Evolutionary conservation across 2,888 invertebrate genomes (phyloP), one percentile per base, ranked within the genome.

Genomic region (Nymphalis urticae): DNA sequence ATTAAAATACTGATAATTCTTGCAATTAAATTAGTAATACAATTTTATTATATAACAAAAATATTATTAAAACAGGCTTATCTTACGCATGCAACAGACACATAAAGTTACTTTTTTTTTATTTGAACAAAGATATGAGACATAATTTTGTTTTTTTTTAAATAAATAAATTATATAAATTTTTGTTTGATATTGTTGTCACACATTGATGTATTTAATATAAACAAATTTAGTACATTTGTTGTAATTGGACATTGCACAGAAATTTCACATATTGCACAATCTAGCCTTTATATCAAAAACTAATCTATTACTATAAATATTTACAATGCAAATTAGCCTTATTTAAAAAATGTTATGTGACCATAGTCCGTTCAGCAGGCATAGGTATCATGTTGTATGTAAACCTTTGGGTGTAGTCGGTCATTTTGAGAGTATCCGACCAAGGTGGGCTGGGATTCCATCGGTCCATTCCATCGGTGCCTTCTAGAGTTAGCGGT

Each of bases 401-500:
- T 0, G 96, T 95, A 85, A 96, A 96, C 54, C 97, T 89, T 77
- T 97, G 97, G 76, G 95, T 95, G 80, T 96, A 96, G 66, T 96
- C 95, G 0, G 96, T 96, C 61, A 97, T 94, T 83, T 97, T 97
- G 32, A 97, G 89, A 21, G 95, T 95, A 79, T 97, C 97, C 0
- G 97, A 97, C 97, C 97, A 97, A 0, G 97, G 96, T 0, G 97
- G 96, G 82, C 96, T 96, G 32, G 96, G 96, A 86, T 96, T 97
- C 97, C 97, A 97, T 71, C 97, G 95, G 76, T 97, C 97, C 89
- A 96, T 96, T 54, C 96, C 94, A 73, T 96, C 96, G 32, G 96
- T 95, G n/a, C 89, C 90, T 42, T 91, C 92, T 36, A 87, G 66
- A 32, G 83, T 79, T 2, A 86, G 74, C 8, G 86, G 81, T 0